Evolutionary conservation across 2,797 vertebrate species (phyloP).

Genomic region (Harpagifer antarcticus): DNA sequence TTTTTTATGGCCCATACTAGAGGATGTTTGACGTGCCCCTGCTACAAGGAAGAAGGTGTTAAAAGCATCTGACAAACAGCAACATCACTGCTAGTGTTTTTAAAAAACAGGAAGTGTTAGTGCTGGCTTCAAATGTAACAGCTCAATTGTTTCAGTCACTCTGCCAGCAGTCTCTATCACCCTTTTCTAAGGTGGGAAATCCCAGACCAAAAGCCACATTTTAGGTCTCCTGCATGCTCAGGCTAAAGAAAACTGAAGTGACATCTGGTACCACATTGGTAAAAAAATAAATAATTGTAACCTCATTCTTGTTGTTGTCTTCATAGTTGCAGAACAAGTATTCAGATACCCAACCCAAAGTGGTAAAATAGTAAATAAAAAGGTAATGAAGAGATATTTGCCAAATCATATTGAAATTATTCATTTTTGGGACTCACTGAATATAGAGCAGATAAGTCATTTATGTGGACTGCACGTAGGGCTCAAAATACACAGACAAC

Average conservation of each 20-base stretch:
- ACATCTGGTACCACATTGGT: not conserved
- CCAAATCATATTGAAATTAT: not conserved
- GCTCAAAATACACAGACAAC: not conserved
- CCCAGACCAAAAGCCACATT: slow-evolving; percentile 5
- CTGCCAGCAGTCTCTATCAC: not conserved
- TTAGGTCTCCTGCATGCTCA: not conserved
- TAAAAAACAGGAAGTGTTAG: not conserved
- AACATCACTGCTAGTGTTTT: not conserved
- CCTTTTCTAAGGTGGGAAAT: slow-evolving; percentile 23
- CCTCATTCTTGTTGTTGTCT: not conserved
- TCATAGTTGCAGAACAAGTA: not conserved
- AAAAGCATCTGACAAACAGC: slow-evolving; percentile 25
- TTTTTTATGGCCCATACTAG: slow-evolving; percentile 16
- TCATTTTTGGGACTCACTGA: not conserved
- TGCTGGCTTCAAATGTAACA: slow-evolving; percentile 9
- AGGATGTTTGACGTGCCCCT: slow-evolving; percentile 9
- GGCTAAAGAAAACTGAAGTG: not conserved
- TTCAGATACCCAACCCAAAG: not conserved
- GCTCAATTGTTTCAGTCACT: slow-evolving; percentile 21
- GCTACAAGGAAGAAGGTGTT: slow-evolving; percentile 12
- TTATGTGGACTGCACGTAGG: not conserved
- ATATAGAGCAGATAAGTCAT: not conserved
- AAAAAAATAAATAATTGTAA: not conserved
- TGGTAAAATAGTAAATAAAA: not conserved
- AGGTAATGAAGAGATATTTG: not conserved